A percentile compares a stretch with the other conserved stretches of the same genome.
Evolutionary conservation across 2,888 invertebrate species (phyloP).

Genomic region (Cataglyphis rosenhaueri): DNA sequence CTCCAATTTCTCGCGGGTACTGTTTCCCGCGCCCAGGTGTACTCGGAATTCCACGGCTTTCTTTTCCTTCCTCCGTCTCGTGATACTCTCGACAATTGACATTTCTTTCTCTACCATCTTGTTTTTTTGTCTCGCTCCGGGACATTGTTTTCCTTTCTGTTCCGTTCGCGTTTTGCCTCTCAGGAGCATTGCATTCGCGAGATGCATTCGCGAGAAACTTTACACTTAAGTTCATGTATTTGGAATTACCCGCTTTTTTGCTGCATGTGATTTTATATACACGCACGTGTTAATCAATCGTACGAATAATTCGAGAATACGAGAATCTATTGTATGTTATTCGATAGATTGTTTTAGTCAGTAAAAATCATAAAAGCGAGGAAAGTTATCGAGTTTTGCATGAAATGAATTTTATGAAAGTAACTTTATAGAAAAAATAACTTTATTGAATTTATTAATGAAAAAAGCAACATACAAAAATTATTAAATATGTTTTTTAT

Average conservation of each 20-base stretch:
- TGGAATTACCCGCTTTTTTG: background rate
- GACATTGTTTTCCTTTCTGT: slow-evolving; percentile 21
- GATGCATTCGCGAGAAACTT: slow-evolving; percentile 23
- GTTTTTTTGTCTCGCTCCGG: slow-evolving; percentile 16
- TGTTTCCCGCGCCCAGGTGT: slow-evolving; percentile 82
- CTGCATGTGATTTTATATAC: background rate
- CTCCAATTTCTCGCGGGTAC: slow-evolving; percentile 75
- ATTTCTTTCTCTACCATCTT: background rate
- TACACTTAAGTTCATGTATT: background rate
- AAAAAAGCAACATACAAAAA: background rate
- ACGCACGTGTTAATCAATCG: background rate
- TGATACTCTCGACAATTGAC: slow-evolving; percentile 32
- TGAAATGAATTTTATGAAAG: background rate
- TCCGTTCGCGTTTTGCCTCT: background rate
- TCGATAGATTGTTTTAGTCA: slow-evolving; percentile 9
- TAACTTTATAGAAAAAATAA: background rate
- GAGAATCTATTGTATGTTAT: background rate
- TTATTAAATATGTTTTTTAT: background rate
- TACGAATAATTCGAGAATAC: background rate
- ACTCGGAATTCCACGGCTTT: slow-evolving; percentile 39
- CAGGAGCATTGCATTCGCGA: background rate
- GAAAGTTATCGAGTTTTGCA: background rate
- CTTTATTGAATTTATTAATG: background rate
- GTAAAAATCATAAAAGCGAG: background rate
- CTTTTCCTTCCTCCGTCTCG: slow-evolving; percentile 17